Conservation (phyloP, 2,888 invertebrate genomes). For the Caenorhabditis sp. region DNA sequence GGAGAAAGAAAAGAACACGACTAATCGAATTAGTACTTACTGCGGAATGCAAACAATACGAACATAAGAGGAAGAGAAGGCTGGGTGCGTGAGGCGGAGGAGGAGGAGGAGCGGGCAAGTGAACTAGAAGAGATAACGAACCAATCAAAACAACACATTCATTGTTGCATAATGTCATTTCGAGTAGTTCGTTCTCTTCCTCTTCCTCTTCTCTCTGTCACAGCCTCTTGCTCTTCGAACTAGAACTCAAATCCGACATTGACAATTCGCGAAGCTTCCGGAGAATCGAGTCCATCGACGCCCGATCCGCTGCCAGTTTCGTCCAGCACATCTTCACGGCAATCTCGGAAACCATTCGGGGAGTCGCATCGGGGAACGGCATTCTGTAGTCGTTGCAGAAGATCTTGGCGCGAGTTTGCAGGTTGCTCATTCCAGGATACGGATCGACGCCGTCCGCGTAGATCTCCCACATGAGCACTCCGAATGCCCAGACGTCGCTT, state of each 20-base stretch:
- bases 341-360: slow-evolving; percentile 50
- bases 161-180: slow-evolving; percentile 10
- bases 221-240: slow-evolving; percentile 4
- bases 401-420: slow-evolving; percentile 80
- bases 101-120: neutral
- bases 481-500: slow-evolving; percentile 76
- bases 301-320: slow-evolving; percentile 42
- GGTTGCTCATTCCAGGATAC: slow-evolving; percentile 75
- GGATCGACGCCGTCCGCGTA: slow-evolving; percentile 79
- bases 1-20: slow-evolving; percentile 4
- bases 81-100: no score
- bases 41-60: slow-evolving; percentile 38
- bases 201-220: no score
- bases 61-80: slow-evolving; percentile 24
- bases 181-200: no score
- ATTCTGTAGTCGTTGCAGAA: slow-evolving; percentile 78
- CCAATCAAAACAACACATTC: neutral
- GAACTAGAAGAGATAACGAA: neutral
- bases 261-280: slow-evolving; percentile 34
- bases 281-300: slow-evolving; percentile 51
- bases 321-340: slow-evolving; percentile 60
- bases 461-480: slow-evolving; percentile 78
- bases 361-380: slow-evolving; percentile 74
- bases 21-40: slow-evolving; percentile 57
- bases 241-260: slow-evolving; percentile 20